These are phyloP conservation scores for Bathynomus jamesi DNA, from an alignment of 1,140 invertebrate genomes.

Conservation along the genomic window DNA sequence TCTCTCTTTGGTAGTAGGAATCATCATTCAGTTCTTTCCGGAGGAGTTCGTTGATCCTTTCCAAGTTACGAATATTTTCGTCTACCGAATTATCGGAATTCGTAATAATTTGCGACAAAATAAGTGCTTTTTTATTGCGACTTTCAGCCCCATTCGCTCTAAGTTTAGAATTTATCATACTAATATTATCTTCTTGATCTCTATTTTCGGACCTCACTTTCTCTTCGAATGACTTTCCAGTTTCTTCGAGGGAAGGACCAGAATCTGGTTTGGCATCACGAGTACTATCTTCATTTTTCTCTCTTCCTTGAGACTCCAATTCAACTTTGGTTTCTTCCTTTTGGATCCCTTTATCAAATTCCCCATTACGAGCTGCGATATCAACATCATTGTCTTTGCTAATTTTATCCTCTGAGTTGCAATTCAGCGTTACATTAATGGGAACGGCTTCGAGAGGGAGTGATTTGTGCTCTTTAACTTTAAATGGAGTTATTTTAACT, in stretches of 20 bases:
- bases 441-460: neutral
- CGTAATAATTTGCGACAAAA: too few relatives aligned
- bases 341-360: neutral
- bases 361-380: neutral
- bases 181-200: too few relatives aligned
- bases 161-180: too few relatives aligned
- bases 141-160: neutral
- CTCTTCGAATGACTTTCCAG: too few relatives aligned
- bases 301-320: neutral
- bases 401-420: neutral
- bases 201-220: too few relatives aligned
- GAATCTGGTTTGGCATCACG: neutral
- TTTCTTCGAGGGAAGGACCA: neutral
- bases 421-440: too few relatives aligned
- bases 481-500: neutral
- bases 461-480: neutral
- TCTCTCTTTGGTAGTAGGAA: too few relatives aligned
- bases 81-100: neutral
- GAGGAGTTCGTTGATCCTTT: neutral
- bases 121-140: neutral
- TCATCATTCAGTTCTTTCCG: neutral
- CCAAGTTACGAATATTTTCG: neutral
- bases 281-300: slow-evolving; percentile 1
- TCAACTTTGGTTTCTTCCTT: neutral
- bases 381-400: neutral